Base-by-base conservation (phyloP, 2,113 vertebrate species). In the Pipra filicauda region DNA sequence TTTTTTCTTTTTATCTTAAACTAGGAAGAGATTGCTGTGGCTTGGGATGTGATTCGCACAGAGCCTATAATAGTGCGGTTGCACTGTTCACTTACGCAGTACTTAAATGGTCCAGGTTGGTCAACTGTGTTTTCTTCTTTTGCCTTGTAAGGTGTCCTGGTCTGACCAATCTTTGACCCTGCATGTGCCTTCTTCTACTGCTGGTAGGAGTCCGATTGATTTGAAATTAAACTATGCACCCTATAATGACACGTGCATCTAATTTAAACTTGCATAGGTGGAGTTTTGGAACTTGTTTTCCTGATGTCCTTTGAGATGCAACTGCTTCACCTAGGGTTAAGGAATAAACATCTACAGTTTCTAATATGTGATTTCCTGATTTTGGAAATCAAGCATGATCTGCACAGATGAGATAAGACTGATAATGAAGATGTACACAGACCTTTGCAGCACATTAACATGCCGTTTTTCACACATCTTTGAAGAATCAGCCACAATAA, bases 11-110 rank as follows among this genome's bases (percentile, higher is more conserved):
- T 73, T 92, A 7, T 91, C 73, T 96, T 97, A 81, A 87, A 88
- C 66, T 88, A 99, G 99, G 99, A 99, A 97, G 99, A 99, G 97
- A 99, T 99, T 95, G 99, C 98, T 95, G 97, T 99, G 94, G 98
- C 99, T 66, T 99, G 99, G 99, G 98, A 99, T 95, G 98, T 99
- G 57, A 98, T 99, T 97, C 98, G 98, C 78, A 99, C 98, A 88
- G 98, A 99, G 92, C 98, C 99, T 49, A 98, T 99, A 91, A 98
- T 99, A 87, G 98, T 99, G 90, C 98, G 99, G 19, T 98, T 99
- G 80, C 99, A 99, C 96, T 99, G 99, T 93, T 99, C 99, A 17
- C 98, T 99, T 44, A 99, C 99, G 17, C 99, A 99, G 91, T 99
- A 99, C 96, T 98, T 99, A 93, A 98, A 98, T 96, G 98, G 99